Percentiles rank a stretch among this genome's conserved stretches.
Evolutionary conservation across 2,888 invertebrate genomes (phyloP).

Genomic region (Corbicula japonica): DNA sequence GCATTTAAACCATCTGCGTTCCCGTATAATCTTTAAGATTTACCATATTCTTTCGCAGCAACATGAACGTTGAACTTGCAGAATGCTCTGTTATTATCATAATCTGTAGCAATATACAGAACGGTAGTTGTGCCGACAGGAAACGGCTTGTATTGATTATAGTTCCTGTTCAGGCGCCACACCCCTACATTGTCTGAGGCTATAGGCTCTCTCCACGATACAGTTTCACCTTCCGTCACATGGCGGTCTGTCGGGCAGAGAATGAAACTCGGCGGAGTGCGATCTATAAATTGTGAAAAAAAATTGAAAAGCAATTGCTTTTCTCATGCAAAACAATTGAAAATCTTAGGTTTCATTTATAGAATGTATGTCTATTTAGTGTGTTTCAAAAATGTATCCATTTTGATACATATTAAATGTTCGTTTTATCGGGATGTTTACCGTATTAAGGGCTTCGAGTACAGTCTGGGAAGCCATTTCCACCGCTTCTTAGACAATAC

Average conservation of each 20-base stretch:
- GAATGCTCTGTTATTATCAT: conserved; percentile 22
- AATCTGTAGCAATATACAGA: conserved; percentile 20
- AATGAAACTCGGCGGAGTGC: conserved; percentile 7
- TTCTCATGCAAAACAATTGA: background rate
- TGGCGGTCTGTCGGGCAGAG: background rate
- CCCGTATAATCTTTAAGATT: too few relatives aligned
- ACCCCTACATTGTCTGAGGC: conserved; percentile 37
- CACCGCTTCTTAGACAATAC: too few relatives aligned
- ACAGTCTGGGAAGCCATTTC: too few relatives aligned
- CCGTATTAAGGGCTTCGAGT: too few relatives aligned
- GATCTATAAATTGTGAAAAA: conserved; percentile 6
- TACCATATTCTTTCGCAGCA: too few relatives aligned
- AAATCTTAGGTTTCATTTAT: too few relatives aligned
- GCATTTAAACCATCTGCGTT: too few relatives aligned
- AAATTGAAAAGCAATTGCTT: background rate
- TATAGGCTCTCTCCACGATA: conserved; percentile 7
- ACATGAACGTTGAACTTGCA: conserved; percentile 10
- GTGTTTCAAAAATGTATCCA: too few relatives aligned
- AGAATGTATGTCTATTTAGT: too few relatives aligned
- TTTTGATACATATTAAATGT: too few relatives aligned
- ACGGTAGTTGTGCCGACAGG: background rate
- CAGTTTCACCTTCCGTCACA: background rate
- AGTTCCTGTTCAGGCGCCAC: background rate
- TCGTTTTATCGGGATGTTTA: too few relatives aligned
- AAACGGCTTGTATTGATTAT: background rate